Percentiles rank a stretch among this genome's conserved stretches.
phyloP scores from a whole-genome alignment of 2,797 vertebrate species.

The Lycodopsis pacificus region DNA sequence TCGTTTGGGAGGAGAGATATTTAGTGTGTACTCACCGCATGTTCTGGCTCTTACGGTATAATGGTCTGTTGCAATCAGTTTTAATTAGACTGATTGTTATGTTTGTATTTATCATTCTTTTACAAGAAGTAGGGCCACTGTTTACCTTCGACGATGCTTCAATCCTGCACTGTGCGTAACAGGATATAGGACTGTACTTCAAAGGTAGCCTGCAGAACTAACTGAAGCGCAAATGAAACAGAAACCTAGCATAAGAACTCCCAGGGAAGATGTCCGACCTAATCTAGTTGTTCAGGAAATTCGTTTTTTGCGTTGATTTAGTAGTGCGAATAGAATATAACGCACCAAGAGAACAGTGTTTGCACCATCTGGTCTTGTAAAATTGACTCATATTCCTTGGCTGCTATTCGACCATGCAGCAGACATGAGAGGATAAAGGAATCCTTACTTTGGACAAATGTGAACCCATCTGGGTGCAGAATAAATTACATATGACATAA shows the following conservation, averaged over 20 bases:
- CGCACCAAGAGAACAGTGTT: constrained; percentile 40
- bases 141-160: neutral
- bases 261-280: constrained; percentile 12
- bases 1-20: neutral
- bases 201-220: constrained; percentile 14
- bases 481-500: constrained; percentile 27
- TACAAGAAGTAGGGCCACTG: neutral
- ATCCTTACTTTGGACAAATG: constrained; percentile 48
- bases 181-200: constrained; percentile 22
- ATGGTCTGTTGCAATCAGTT: neutral
- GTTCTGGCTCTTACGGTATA: neutral
- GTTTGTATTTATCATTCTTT: neutral
- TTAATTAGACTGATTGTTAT: neutral
- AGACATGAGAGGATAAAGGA: constrained; percentile 44
- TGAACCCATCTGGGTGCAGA: constrained; percentile 49
- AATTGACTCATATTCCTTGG: constrained; percentile 47
- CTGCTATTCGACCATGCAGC: constrained; percentile 38
- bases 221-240: constrained; percentile 22
- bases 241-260: constrained; percentile 26
- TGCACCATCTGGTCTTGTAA: constrained; percentile 56
- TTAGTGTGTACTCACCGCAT: neutral
- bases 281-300: constrained; percentile 38
- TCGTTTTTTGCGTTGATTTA: constrained; percentile 24
- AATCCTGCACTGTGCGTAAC: neutral
- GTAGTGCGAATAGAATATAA: constrained; percentile 40